Evolutionary conservation across 2,797 vertebrate species (phyloP).

Genomic region (Nyctibius grandis): DNA sequence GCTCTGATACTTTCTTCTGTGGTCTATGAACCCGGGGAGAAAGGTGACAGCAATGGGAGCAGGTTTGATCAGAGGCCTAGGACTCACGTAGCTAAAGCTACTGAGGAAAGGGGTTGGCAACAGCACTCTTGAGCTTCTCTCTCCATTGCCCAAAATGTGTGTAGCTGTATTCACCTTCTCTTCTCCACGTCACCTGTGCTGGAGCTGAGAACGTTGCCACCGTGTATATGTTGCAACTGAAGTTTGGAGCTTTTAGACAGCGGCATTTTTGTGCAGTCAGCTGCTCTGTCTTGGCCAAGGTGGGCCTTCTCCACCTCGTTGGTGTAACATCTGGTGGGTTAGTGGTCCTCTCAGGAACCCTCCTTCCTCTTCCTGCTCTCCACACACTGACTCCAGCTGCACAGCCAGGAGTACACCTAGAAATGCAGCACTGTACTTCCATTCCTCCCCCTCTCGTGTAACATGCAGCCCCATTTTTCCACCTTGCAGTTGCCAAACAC

Average conservation of each 20-base stretch:
- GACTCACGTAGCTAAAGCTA: background rate
- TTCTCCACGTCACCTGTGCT: background rate
- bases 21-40: background rate
- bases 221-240: rapidly evolving
- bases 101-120: background rate
- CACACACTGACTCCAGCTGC: background rate
- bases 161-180: background rate
- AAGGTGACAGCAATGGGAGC: background rate
- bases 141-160: background rate
- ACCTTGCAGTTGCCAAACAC: slow-evolving; percentile 37
- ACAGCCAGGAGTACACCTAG: background rate
- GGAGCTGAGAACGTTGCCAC: background rate
- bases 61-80: background rate
- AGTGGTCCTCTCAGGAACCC: slow-evolving; percentile 38
- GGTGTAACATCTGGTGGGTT: background rate
- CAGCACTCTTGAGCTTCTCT: background rate
- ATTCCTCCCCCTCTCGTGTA: background rate
- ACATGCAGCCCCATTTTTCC: background rate
- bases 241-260: background rate
- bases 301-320: background rate
- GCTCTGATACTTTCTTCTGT: background rate
- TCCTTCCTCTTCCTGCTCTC: background rate
- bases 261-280: background rate
- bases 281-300: background rate
- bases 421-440: background rate